phyloP scores from a whole-genome alignment of 1,140 invertebrate species.

The Phocides pigmalion region DNA sequence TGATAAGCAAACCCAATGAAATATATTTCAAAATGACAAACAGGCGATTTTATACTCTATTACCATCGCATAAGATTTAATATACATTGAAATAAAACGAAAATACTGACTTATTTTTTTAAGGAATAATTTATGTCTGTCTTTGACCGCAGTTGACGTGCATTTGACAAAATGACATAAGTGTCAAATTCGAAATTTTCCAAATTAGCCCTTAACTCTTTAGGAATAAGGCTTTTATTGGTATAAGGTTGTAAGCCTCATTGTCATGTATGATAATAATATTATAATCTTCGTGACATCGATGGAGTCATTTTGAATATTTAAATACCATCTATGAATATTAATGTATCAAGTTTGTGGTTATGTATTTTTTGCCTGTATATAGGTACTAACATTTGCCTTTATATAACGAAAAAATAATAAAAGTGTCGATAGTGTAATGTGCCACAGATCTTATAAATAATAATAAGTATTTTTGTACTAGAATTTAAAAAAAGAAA shows the following conservation, averaged over 20 bases:
- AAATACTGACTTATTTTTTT: constrained; percentile 54
- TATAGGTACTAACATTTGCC: too few species aligned
- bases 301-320: constrained; percentile 46
- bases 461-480: too few species aligned
- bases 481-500: too few species aligned
- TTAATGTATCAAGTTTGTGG: constrained; percentile 26
- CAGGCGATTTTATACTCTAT: constrained; percentile 40
- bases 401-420: too few species aligned
- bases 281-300: constrained; percentile 36
- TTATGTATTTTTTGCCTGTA: constrained; percentile 4
- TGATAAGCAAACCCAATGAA: constrained; percentile 56
- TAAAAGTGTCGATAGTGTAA: too few species aligned
- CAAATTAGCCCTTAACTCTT: constrained; percentile 16
- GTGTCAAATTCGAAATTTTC: constrained; percentile 15
- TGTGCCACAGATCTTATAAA: too few species aligned
- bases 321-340: constrained; percentile 37
- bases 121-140: constrained; percentile 59
- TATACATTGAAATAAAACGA: constrained; percentile 13
- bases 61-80: constrained; percentile 4
- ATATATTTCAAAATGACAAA: constrained; percentile 39
- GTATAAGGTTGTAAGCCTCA: neutral
- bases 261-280: constrained; percentile 34
- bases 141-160: constrained; percentile 51
- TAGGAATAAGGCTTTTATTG: constrained; percentile 7
- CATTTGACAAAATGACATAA: constrained; percentile 35